Evolutionary conservation across 2,113 vertebrate species (phyloP).

Genomic region (Petroica traversi): DNA sequence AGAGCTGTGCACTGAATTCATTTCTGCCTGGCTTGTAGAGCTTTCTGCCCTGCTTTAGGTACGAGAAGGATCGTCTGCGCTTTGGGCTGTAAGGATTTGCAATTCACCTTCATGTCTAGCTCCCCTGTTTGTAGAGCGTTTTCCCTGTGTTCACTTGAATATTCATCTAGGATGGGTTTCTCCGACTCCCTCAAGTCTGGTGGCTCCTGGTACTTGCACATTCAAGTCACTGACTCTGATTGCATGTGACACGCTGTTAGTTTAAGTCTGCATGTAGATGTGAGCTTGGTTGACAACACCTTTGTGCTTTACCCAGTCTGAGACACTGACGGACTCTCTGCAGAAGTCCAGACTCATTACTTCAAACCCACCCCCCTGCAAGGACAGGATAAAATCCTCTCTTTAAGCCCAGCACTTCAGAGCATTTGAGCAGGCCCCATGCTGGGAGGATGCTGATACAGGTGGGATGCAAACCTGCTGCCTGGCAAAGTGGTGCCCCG

Average conservation of each 20-base stretch:
- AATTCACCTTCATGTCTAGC: background rate
- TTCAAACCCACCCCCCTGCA: background rate
- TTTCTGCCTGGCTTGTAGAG: background rate
- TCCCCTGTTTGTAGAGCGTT: background rate
- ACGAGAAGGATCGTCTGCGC: rapidly evolving
- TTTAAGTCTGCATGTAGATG: background rate
- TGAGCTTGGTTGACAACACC: constrained; percentile 13
- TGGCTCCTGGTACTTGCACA: background rate
- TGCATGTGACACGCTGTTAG: background rate
- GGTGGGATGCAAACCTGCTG: background rate
- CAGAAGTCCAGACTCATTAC: background rate
- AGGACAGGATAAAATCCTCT: background rate
- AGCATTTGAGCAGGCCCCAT: background rate
- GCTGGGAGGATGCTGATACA: background rate
- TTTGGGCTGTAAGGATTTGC: background rate
- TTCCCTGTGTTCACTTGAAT: background rate
- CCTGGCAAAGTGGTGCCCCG: rapidly evolving
- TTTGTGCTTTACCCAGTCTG: background rate
- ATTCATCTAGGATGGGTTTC: background rate
- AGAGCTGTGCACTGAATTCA: background rate
- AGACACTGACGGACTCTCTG: background rate
- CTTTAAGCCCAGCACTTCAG: background rate
- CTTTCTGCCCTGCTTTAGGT: background rate
- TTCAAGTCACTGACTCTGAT: background rate
- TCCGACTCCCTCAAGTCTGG: background rate